Evolutionary conservation across 2,113 vertebrate genomes (phyloP), one percentile per base, ranked within the genome.

Genomic region (Saguinus midas): DNA sequence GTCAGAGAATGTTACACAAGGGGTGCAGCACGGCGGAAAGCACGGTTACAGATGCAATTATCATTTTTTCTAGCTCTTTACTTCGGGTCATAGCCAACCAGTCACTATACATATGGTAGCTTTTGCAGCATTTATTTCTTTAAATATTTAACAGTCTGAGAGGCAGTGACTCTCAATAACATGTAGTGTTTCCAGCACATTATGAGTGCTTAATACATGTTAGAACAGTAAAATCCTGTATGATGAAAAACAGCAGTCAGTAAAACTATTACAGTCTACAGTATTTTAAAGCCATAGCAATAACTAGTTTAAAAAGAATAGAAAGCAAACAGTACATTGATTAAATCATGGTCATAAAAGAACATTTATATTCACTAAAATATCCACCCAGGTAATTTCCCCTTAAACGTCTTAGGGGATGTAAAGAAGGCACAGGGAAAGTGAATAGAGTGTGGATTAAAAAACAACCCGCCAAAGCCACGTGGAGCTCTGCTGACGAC

Each of bases 51-150:
- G 70, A 78, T 55, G 75, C 52, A 90, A 78, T 87, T 93, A 55
- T 93, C 93, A 29, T 84, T 48, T 61, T 61, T n/a, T 50, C 32
- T 64, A 83, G 87, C 81, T 52, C 72, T 94, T 95, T 78, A 27
- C 40, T 97, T 90, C 52, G 35, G 89, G 96, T 91, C 87, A 87
- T 12, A 89, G 87, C 48, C 84, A 80, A 90, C 61, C 91, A 66
- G 61, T 75, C 48, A 45, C 64, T 87, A 84, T 48, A 90, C 20
- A 45, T 29, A 64, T 5, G 70, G 75, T 79, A 94, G 87, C 58
- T 96, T 96, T 91, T 86, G 91, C 64, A 96, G 76, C 85, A 92
- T 96, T 95, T 95, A 79, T 97, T 96, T 97, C 83, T 96, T 95
- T 92, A 93, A 97, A 96, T 98, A 96, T 90, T 96, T 87, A 96